Evolutionary conservation across 2,797 vertebrate species (phyloP), one percentile per base, ranked within the genome.

Genomic region (Platyrinchus mystaceus): DNA sequence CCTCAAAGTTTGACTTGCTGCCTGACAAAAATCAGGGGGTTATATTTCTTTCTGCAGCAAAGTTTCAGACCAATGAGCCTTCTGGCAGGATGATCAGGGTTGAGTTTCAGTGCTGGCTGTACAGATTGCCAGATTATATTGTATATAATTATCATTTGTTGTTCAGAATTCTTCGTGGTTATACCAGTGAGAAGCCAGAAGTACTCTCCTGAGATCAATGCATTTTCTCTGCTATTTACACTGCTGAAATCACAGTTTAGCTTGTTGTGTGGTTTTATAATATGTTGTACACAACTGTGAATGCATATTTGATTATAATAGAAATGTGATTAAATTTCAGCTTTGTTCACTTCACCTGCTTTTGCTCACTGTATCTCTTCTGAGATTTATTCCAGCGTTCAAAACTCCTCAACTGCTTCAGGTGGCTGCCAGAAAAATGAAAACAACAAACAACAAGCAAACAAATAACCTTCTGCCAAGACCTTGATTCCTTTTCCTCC

Each of bases 291-390:
- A 84, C 85, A 87, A 96, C 92, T 94, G 85, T 94, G 94, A 95
- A 94, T 96, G 69, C 62, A 15, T 95, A 91, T 91, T 91, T 95
- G 87, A 96, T 97, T 95, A 69, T 87, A 94, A 95, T 85, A 92
- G 90, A 93, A 95, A 91, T 90, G 89, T 93, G 95, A 96, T 97
- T 96, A 96, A 94, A 96, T 90, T 94, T 91, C 63, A 93, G 85
- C 87, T 96, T 94, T 94, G 93, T 93, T 95, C 92, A 75, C 85
- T 81, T 95, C 94, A 95, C 92, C 94, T 97, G 91, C 87, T 84
- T 67, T 86, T 95, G 30, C 89, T 92, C 69, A 6, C 73, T 84
- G 3, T 78, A 28, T 84, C 84, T 93, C 95, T 82, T 32, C 85
- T 94, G 94, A 95, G 92, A 96, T 76, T 94, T 96, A 84, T 88